Percentiles rank a stretch among this genome's conserved stretches.
Evolutionary conservation across 2,113 vertebrate species (phyloP).

Genomic region (Istiophorus platypterus): DNA sequence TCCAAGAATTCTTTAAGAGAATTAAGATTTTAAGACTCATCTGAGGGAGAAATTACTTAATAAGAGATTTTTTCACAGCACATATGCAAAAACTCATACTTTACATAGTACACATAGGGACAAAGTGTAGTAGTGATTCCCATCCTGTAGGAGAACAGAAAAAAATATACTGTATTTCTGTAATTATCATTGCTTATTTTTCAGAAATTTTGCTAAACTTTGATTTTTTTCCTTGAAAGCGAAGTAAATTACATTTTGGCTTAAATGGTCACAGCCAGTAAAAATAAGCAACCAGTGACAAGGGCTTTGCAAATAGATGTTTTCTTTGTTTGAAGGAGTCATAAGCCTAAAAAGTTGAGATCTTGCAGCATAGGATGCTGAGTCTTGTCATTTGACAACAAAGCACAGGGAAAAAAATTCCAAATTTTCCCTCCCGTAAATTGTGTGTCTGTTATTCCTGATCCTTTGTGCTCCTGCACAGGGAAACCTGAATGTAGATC

Average conservation of each 20-base stretch:
- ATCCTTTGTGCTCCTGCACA: constrained; percentile 39
- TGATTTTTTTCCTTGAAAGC: too few species aligned
- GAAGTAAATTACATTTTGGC: not conserved
- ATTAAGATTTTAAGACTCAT: not conserved
- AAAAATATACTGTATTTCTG: not conserved
- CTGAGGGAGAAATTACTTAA: not conserved
- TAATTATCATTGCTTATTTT: not conserved
- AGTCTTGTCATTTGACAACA: constrained; percentile 22
- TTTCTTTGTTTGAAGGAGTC: not conserved
- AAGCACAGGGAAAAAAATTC: constrained; percentile 22
- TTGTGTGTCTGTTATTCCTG: constrained; percentile 14
- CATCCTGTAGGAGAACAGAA: not conserved
- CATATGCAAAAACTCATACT: not conserved
- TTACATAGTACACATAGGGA: not conserved
- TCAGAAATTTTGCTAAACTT: not conserved
- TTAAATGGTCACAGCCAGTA: not conserved
- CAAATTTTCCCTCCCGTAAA: constrained; percentile 18
- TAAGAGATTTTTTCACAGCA: not conserved
- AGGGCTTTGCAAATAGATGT: not conserved
- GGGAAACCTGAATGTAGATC: constrained; percentile 43
- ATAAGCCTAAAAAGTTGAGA: not conserved
- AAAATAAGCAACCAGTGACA: not conserved
- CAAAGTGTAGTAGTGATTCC: not conserved
- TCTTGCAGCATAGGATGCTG: too few species aligned
- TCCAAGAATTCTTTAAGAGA: too few species aligned